A percentile compares a stretch with the other conserved stretches of the same genome.
Conservation (phyloP, 2,113 vertebrate species). For the Nycticebus coucang region DNA sequence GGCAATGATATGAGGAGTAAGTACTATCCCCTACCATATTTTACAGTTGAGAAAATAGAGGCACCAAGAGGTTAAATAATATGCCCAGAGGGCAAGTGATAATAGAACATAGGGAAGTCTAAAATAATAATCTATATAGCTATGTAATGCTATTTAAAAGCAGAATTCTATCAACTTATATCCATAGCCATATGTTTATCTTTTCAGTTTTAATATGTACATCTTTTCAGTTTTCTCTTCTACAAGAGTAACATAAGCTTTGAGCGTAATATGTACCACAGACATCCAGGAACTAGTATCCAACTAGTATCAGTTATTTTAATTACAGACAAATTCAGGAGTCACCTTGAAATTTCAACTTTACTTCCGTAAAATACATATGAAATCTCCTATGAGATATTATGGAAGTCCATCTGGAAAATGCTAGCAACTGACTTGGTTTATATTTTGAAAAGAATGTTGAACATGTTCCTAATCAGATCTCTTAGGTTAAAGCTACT, state of each 20-base stretch:
- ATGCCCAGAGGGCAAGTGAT: neutral
- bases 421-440: neutral
- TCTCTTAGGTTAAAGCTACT: neutral
- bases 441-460: neutral
- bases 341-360: constrained; percentile 16
- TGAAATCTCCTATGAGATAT: neutral
- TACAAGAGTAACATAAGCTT: neutral
- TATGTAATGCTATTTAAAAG: neutral
- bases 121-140: neutral
- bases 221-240: neutral
- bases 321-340: neutral
- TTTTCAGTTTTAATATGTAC: neutral
- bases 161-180: neutral
- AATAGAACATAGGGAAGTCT: neutral
- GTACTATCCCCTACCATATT: neutral
- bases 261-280: neutral
- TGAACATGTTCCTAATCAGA: neutral
- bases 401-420: neutral
- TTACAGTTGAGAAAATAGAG: neutral
- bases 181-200: neutral
- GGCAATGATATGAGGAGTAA: neutral
- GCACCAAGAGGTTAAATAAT: neutral
- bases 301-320: neutral
- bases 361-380: neutral
- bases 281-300: neutral